Percentiles rank a stretch among this genome's conserved stretches.
Evolutionary conservation across 2,888 invertebrate species (phyloP).

Genomic region (Tetropium fuscum): DNA sequence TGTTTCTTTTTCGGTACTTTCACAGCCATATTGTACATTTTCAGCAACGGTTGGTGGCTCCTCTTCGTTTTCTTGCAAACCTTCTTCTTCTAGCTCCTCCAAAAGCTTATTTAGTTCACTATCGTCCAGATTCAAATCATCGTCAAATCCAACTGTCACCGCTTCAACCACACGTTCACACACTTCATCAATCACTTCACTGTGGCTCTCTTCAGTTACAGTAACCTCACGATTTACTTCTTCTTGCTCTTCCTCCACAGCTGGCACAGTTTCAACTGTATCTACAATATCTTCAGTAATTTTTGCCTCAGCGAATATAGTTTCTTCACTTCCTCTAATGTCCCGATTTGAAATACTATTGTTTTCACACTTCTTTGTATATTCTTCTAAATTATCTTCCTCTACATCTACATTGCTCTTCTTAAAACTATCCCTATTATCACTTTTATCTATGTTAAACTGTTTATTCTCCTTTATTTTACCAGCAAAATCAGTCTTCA

Average conservation of each 20-base stretch:
- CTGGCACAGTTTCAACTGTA: background rate
- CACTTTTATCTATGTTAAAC: no score
- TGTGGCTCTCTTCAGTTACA: conserved; percentile 15
- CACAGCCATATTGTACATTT: background rate
- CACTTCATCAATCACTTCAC: conserved; percentile 20
- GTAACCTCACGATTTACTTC: conserved; percentile 12
- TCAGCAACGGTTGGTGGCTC: background rate
- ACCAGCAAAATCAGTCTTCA: conserved; percentile 14
- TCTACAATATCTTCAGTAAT: background rate
- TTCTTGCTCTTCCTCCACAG: background rate
- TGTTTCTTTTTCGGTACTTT: background rate
- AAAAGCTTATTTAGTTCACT: conserved; percentile 59
- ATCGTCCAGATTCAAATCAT: conserved; percentile 59
- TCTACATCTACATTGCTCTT: background rate
- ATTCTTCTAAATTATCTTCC: background rate
- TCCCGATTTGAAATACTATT: background rate
- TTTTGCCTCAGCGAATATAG: background rate
- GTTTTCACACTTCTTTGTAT: conserved; percentile 8
- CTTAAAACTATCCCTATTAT: no score
- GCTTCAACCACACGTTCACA: background rate
- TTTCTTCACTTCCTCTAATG: conserved; percentile 2
- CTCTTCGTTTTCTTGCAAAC: conserved; percentile 42
- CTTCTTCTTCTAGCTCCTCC: conserved; percentile 59
- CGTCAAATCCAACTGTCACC: conserved; percentile 53
- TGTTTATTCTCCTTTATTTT: background rate